Evolutionary conservation across 2,888 invertebrate genomes (phyloP).

Genomic region (Slavum lentiscoides): DNA sequence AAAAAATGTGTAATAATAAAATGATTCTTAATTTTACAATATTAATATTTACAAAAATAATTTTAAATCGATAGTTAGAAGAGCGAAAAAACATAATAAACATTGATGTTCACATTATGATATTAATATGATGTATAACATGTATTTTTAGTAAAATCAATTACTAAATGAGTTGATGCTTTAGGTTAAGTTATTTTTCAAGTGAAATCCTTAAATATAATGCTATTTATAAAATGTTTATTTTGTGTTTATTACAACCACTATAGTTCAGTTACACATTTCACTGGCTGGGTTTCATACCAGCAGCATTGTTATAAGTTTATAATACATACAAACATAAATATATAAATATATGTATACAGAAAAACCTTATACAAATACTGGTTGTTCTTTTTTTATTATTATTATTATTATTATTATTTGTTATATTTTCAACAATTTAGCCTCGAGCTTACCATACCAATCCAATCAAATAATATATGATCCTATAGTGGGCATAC

Average conservation of each 20-base stretch:
- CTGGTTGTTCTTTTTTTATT: slow-evolving; percentile 1
- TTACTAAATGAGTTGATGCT: slow-evolving; percentile 21
- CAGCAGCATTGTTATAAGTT: slow-evolving; percentile 12
- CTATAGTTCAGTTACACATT: slow-evolving; percentile 15
- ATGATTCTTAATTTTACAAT: slow-evolving; percentile 24
- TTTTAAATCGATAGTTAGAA: slow-evolving; percentile 12
- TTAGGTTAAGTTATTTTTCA: slow-evolving; percentile 31
- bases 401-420: no score
- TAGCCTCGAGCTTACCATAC: slow-evolving; percentile 19
- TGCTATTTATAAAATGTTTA: slow-evolving; percentile 36
- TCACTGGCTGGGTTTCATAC: slow-evolving; percentile 5
- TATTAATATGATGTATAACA: slow-evolving; percentile 11
- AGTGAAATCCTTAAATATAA: slow-evolving; percentile 26
- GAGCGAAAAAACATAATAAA: slow-evolving; percentile 11
- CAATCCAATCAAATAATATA: slow-evolving; percentile 58
- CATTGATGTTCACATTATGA: neutral
- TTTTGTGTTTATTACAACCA: slow-evolving; percentile 18
- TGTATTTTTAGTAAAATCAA: slow-evolving; percentile 21
- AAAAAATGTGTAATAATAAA: slow-evolving; percentile 7
- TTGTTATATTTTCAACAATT: neutral
- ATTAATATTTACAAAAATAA: slow-evolving; percentile 37
- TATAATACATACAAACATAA: slow-evolving; percentile 21
- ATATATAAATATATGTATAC: slow-evolving; percentile 28
- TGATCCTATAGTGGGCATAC: slow-evolving; percentile 72
- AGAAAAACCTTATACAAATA: slow-evolving; percentile 13